A percentile compares a stretch with the other conserved stretches of the same genome.
Evolutionary conservation across 2,888 invertebrate species (phyloP).

Genomic region (Cheilosia variabilis): DNA sequence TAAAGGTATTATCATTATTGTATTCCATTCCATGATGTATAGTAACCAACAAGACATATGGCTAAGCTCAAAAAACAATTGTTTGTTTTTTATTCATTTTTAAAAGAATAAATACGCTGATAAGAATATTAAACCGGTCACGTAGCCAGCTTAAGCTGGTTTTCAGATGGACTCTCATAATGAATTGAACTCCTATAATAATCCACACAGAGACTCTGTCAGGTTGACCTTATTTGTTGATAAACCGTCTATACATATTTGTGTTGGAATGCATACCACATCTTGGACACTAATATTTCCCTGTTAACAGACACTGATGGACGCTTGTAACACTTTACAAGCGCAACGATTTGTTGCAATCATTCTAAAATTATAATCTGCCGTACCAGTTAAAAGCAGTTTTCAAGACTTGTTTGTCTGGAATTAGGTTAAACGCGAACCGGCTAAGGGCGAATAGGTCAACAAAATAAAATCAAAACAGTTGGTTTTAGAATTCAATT

Average conservation of each 20-base stretch:
- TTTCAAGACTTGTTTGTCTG: constrained; percentile 65
- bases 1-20: neutral
- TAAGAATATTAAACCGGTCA: constrained; percentile 54
- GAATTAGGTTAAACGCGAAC: constrained; percentile 60
- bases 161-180: constrained; percentile 66
- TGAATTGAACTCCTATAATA: constrained; percentile 49
- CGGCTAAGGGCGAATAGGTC: constrained; percentile 40
- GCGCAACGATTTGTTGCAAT: constrained; percentile 24
- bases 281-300: constrained; percentile 2
- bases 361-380: constrained; percentile 25
- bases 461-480: constrained; percentile 30
- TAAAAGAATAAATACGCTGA: constrained; percentile 32
- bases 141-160: constrained; percentile 30
- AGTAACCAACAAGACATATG: constrained; percentile 39
- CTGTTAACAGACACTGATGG: constrained; percentile 7
- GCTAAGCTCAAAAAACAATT: constrained; percentile 2
- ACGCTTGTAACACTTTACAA: constrained; percentile 19
- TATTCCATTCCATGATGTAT: constrained; percentile 14
- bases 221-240: constrained; percentile 67
- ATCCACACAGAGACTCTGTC: constrained; percentile 46
- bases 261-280: constrained; percentile 13
- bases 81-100: constrained; percentile 34
- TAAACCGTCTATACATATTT: constrained; percentile 23
- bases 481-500: constrained; percentile 2
- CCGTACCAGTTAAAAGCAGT: constrained; percentile 43